Conservation (phyloP, 2,797 vertebrate species). For the Chelon auratus region DNA sequence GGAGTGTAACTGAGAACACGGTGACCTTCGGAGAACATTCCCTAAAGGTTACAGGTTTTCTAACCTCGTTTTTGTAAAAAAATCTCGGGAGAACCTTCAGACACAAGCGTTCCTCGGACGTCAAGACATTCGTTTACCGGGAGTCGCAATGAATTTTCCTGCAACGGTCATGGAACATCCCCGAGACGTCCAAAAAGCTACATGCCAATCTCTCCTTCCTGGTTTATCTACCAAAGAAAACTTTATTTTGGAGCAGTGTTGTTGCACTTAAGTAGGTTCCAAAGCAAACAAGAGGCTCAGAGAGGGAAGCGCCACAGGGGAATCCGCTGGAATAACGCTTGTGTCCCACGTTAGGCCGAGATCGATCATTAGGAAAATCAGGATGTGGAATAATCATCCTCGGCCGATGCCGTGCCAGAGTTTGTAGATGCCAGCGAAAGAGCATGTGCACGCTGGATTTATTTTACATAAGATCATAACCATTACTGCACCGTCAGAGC, state of each 20-base stretch:
- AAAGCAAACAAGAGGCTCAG: constrained; percentile 45
- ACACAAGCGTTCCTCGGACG: too few species aligned
- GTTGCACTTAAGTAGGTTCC: constrained; percentile 23
- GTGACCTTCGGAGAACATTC: too few species aligned
- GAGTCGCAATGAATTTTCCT: too few species aligned
- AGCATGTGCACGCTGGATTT: constrained; percentile 21
- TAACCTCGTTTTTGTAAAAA: too few species aligned
- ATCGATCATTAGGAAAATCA: constrained; percentile 39
- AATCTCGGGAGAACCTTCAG: too few species aligned
- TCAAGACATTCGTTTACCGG: too few species aligned
- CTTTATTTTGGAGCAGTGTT: constrained; percentile 9
- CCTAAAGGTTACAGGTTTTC: too few species aligned
- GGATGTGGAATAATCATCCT: constrained; percentile 27
- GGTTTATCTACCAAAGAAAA: constrained; percentile 37
- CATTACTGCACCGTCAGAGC: neutral
- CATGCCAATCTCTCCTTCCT: constrained; percentile 1
- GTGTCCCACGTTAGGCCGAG: constrained; percentile 32
- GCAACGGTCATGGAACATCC: too few species aligned
- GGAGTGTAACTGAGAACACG: too few species aligned
- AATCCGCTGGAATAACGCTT: constrained; percentile 45
- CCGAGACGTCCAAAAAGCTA: neutral
- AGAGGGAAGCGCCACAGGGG: constrained; percentile 22
- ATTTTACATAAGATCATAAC: too few species aligned
- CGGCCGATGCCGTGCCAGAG: constrained; percentile 14
- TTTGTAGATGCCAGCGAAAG: constrained; percentile 20